These are phyloP conservation scores for Argyresthia goedartella DNA, from an alignment of 2,888 invertebrate genomes.

Conservation along the genomic window DNA sequence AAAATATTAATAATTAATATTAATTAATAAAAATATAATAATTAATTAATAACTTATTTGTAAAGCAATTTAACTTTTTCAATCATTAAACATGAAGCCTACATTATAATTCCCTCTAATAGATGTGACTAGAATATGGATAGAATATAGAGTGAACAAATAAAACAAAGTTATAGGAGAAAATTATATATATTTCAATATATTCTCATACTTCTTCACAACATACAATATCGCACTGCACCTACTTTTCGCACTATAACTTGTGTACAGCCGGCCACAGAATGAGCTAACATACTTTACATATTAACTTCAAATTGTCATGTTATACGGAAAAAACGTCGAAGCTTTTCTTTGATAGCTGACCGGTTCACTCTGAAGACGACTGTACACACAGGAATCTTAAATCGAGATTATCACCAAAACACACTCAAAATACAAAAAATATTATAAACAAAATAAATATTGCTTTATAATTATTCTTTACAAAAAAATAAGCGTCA, in stretches of 20 bases:
- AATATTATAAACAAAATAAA: conserved; percentile 39
- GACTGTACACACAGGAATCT: neutral
- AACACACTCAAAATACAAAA: conserved; percentile 18
- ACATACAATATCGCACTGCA: conserved; percentile 37
- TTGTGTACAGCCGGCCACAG: neutral
- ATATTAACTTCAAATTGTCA: neutral
- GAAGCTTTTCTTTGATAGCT: neutral
- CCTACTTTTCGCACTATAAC: conserved; percentile 19
- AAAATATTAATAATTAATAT: too few relatives aligned
- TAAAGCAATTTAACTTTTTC: too few relatives aligned
- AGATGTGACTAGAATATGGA: too few relatives aligned
- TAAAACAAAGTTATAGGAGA: conserved; percentile 38
- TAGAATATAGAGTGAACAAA: conserved; percentile 12
- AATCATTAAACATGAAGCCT: too few relatives aligned
- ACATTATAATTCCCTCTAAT: too few relatives aligned
- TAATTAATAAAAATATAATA: too few relatives aligned
- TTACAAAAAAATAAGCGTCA: conserved; percentile 27
- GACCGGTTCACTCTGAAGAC: too few relatives aligned
- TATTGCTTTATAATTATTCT: conserved; percentile 23
- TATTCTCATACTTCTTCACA: conserved; percentile 38
- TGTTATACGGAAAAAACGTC: neutral
- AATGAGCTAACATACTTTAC: neutral
- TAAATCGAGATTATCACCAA: conserved; percentile 3
- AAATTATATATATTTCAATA: conserved; percentile 66
- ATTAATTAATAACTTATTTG: too few relatives aligned